phyloP scores from a whole-genome alignment of 2,113 vertebrate genomes.

The Strigops habroptila region DNA sequence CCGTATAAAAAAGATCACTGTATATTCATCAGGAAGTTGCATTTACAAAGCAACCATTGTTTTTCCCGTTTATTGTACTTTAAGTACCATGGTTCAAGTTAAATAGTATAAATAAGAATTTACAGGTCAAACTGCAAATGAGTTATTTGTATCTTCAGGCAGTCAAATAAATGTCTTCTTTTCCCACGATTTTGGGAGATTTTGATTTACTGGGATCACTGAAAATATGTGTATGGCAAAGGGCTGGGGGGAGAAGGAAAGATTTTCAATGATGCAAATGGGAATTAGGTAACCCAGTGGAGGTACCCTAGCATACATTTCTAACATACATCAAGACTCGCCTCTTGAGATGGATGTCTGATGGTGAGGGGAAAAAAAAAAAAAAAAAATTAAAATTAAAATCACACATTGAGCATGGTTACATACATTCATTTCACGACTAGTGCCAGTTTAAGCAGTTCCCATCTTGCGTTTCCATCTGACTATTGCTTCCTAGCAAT shows the following conservation, averaged over 20 bases:
- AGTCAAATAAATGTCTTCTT: neutral
- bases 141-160: neutral
- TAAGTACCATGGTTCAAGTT: neutral
- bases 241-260: neutral
- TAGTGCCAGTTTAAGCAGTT: neutral
- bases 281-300: neutral
- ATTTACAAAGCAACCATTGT: neutral
- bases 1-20: too few relatives aligned
- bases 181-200: neutral
- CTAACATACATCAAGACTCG: neutral
- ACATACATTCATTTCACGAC: neutral
- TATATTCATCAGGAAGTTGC: neutral
- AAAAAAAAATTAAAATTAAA: neutral
- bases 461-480: neutral
- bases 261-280: neutral
- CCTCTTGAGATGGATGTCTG: neutral
- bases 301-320: neutral
- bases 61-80: neutral
- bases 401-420: neutral
- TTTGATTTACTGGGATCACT: neutral
- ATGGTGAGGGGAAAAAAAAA: neutral
- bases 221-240: neutral
- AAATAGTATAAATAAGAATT: neutral
- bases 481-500: neutral
- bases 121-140: neutral